Base-by-base conservation (phyloP, 2,113 vertebrate species). In the Asarcornis scutulata region DNA sequence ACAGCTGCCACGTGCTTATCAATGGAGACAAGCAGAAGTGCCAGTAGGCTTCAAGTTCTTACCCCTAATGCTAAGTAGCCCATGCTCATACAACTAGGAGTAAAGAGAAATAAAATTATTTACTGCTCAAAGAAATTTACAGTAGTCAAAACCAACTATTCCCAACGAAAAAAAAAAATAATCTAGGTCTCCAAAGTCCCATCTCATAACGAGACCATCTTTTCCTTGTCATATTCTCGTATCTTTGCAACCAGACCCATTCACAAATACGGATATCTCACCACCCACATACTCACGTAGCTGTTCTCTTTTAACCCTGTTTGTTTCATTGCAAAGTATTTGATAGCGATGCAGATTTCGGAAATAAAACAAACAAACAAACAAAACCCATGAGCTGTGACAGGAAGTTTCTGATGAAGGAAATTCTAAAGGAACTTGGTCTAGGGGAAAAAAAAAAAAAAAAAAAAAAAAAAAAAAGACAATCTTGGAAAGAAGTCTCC, bases 61-160 rank as follows among this genome's bases (percentile, higher is more conserved):
- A 13, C 3, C 9, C 9, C 8, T 11, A 11, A 17, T 1, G 13
- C 32, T 6, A n/a, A 26, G 32, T 2, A 44, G 67, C 15, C 14
- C 52, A 55, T 0, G 0, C 17, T 77, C 31, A 8, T 3, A 7
- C 11, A 63, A 44, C 8, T 3, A 25, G 12, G 8, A n/a, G 8
- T 11, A 17, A 77, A 62, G 59, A 78, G 27, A 73, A 67, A 36
- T 2, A 68, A 25, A 3, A 59, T 3, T 21, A 40, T 48, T 60
- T 31, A 20, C 17, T 23, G 1, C 16, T 58, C 40, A 48, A 71
- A 69, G 4, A 77, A 59, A 59, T 12, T 3, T 11, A 36, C 1
- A 59, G 34, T 3, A 23, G 48, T 25, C 48, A 50, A 50, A 8
- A 4, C 32, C 13, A 48, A 34, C 40, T 40, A 40, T 40, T 40